Evolutionary conservation across 2,888 invertebrate species (phyloP), one percentile per base, ranked within the genome.

Genomic region (Trichogramma evanescens): DNA sequence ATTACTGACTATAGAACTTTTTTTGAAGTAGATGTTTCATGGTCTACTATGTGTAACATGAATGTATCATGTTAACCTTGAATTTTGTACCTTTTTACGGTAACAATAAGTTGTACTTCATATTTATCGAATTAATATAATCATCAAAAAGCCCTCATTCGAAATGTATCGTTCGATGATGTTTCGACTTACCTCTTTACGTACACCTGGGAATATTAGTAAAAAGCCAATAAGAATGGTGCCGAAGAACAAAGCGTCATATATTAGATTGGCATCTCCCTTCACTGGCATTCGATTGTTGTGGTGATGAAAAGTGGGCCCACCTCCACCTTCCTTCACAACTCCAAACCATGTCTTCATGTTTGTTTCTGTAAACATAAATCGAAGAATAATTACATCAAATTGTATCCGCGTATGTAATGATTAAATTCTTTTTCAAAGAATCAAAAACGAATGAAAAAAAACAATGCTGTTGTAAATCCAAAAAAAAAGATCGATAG

Each of bases 211-310:
- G 80, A 97, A 92, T 74, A 98, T 90, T 74, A 95, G 89, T 74
- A 96, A 86, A 81, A 98, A 97, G 67, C 96, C 96, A 71, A 94
- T 82, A 80, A 93, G 94, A 68, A 97, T 83, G 66, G 96, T 95
- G 74, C 88, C 86, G 78, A 96, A 95, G 64, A 94, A 86, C 69
- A 93, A 85, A 68, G 91, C 86, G 68, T 94, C 87, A 66, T 91
- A 89, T 70, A 95, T 88, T 71, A 92, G 86, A 46, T 90, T 89
- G 59, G 93, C 89, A 80, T 98, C 98, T 13, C 93, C 94, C 52
- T 93, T 93, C 72, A 96, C 97, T 43, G 97, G 91, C 46, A 96
- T 97, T 71, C 96, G 86, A 82, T 95, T 95, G 80, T 91, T 89
- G 82, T 93, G 93, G 74, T 89, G 90, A 82, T 97, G 98, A 68